phyloP scores from a whole-genome alignment of 2,113 vertebrate species.

The Nesoenas mayeri region DNA sequence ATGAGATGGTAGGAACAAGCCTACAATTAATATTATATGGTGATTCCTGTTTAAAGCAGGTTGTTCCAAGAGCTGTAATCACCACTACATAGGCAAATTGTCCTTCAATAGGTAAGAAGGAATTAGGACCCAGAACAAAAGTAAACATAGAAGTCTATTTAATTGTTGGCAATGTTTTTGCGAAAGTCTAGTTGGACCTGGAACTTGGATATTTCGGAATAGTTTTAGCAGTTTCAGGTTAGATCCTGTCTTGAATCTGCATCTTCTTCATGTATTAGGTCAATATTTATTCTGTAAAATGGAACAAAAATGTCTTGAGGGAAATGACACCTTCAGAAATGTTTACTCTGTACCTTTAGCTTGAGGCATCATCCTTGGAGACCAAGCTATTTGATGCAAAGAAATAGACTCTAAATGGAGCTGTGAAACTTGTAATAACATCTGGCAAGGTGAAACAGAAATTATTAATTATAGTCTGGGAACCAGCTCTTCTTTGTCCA shows the following conservation, averaged over 20 bases:
- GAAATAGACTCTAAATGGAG: background rate
- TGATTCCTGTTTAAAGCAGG: constrained; percentile 4
- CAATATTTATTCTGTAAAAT: background rate
- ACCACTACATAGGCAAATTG: background rate
- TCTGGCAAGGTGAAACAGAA: background rate
- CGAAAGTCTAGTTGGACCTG: background rate
- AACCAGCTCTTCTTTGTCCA: background rate
- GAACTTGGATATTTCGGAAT: background rate
- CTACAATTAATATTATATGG: constrained; percentile 17
- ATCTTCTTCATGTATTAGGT: background rate
- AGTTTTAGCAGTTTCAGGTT: background rate
- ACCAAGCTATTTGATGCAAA: background rate
- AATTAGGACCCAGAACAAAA: background rate
- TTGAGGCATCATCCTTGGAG: background rate
- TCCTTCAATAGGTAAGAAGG: background rate
- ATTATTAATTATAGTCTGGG: background rate
- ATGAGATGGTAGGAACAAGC: background rate
- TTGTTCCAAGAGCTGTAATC: background rate
- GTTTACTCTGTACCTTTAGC: background rate
- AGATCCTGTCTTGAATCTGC: background rate
- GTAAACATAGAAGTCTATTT: background rate
- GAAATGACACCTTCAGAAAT: background rate
- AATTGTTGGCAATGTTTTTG: background rate
- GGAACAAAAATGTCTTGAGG: background rate
- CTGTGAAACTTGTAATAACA: background rate